Evolutionary conservation across 2,113 vertebrate species (phyloP).

Genomic region (Taxidea taxus): DNA sequence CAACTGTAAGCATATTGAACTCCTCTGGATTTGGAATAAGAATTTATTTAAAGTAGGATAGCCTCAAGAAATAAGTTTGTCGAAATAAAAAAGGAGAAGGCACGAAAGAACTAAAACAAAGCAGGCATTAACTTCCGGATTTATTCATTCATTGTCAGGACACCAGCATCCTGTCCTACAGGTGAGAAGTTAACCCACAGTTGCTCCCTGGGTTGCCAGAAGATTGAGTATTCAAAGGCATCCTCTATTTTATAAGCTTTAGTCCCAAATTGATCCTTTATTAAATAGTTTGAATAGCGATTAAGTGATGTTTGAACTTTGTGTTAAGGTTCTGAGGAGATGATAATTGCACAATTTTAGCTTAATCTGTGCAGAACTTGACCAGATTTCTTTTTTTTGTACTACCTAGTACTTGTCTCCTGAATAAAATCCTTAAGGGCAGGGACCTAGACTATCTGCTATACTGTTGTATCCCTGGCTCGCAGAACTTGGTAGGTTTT

Average conservation of each 20-base stretch:
- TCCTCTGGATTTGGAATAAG: background rate
- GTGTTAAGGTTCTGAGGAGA: background rate
- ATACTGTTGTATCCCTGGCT: background rate
- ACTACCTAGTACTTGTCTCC: background rate
- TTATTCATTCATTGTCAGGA: background rate
- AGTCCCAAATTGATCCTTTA: background rate
- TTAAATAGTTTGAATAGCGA: background rate
- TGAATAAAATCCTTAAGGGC: background rate
- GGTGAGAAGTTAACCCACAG: background rate
- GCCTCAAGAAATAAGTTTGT: background rate
- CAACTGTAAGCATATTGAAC: background rate
- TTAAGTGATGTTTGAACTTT: background rate
- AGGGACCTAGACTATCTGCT: background rate
- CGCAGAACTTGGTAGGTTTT: background rate
- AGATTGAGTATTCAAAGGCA: background rate
- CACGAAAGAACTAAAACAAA: background rate
- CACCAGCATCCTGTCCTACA: background rate
- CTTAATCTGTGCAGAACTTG: background rate
- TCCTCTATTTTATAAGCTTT: background rate
- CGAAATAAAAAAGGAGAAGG: background rate
- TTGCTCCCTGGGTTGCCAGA: background rate
- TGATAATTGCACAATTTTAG: background rate
- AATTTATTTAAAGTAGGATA: background rate
- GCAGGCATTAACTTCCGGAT: background rate
- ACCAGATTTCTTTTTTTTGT: background rate